Conservation (phyloP, 2,113 vertebrate species). For the Hippopotamus amphibius region DNA sequence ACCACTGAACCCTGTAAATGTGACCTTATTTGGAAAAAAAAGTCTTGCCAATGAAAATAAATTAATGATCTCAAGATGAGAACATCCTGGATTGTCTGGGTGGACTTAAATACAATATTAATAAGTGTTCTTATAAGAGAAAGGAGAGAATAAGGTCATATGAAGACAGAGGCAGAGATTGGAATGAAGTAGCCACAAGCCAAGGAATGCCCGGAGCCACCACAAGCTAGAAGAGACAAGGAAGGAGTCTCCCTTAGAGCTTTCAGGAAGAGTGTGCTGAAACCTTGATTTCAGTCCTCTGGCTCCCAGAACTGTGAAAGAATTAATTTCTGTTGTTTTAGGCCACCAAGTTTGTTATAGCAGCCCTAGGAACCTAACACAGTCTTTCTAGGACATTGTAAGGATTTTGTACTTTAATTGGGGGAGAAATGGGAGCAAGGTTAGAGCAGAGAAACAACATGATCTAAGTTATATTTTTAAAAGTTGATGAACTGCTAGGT, state of each 20-base stretch:
- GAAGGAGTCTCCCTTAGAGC: neutral
- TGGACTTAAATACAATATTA: neutral
- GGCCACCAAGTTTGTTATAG: neutral
- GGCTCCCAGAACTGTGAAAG: neutral
- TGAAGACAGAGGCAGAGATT: neutral
- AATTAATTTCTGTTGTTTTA: neutral
- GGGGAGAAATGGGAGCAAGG: neutral
- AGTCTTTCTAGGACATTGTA: neutral
- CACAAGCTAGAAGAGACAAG: neutral
- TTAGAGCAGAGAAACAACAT: neutral
- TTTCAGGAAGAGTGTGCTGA: neutral
- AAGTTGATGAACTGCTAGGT: neutral
- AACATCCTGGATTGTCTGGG: neutral
- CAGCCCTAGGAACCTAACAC: neutral
- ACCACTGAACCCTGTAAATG: neutral
- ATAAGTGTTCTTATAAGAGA: neutral
- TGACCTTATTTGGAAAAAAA: neutral
- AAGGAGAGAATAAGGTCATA: neutral
- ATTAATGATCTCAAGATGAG: neutral
- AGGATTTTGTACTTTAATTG: conserved; percentile 8
- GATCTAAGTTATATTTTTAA: neutral
- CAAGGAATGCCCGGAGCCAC: neutral
- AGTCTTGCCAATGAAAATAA: neutral
- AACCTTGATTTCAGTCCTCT: neutral
- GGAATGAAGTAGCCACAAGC: too few relatives aligned